These are phyloP conservation scores for Eudasyphora cyanicolor DNA, from an alignment of 2,888 invertebrate genomes.

Conservation along the genomic window DNA sequence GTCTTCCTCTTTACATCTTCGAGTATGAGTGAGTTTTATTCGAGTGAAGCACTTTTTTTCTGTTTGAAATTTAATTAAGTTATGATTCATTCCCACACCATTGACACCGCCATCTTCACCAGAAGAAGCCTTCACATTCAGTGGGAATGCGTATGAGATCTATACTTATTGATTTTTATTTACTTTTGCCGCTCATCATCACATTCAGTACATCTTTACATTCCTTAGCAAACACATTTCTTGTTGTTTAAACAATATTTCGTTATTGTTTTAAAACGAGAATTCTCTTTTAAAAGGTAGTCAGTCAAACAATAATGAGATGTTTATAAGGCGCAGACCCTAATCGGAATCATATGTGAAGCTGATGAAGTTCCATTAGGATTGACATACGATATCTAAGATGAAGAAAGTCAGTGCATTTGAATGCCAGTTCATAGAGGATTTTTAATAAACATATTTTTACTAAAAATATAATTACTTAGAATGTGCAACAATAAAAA, in stretches of 20 bases:
- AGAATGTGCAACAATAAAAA: too few species aligned
- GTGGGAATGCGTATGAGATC: too few species aligned
- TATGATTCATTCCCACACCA: not conserved
- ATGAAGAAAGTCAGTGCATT: too few species aligned
- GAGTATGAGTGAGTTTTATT: slow-evolving; percentile 66
- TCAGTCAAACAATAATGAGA: too few species aligned
- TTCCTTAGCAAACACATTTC: slow-evolving; percentile 31
- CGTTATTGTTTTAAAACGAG: slow-evolving; percentile 23
- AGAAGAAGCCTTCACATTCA: not conserved
- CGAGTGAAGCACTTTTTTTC: slow-evolving; percentile 71
- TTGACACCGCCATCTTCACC: not conserved
- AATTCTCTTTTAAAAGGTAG: too few species aligned
- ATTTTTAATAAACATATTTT: too few species aligned
- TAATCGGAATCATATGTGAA: too few species aligned
- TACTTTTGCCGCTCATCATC: not conserved
- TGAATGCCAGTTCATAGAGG: too few species aligned
- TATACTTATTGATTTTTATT: slow-evolving; percentile 34
- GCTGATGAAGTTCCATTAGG: not conserved
- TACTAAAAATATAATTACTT: too few species aligned
- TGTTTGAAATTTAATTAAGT: slow-evolving; percentile 76
- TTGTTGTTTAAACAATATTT: slow-evolving; percentile 31
- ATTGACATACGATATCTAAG: too few species aligned
- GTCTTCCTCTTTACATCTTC: slow-evolving; percentile 61
- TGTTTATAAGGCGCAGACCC: too few species aligned
- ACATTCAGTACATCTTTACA: slow-evolving; percentile 11